Evolutionary conservation across 53 echinoderm and acorn worm species (phyloP).

Genomic region (Actinopyga echinites): DNA sequence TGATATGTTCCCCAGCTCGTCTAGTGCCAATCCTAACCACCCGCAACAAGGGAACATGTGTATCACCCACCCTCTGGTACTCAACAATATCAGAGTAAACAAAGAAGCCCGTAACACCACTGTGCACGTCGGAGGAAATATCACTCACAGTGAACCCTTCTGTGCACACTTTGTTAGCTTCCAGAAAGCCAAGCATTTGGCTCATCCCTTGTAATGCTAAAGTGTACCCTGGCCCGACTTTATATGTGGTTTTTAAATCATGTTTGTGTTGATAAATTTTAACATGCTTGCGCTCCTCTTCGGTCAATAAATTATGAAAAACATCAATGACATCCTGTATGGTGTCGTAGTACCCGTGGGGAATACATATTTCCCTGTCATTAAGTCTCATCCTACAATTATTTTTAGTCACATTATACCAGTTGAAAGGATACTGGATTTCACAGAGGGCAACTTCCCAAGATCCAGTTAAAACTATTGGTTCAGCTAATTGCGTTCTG

Average conservation of each 20-base stretch:
- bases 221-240: neutral
- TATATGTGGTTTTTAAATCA: neutral
- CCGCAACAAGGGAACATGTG: neutral
- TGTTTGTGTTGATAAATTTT: conserved; percentile 17
- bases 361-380: too few relatives aligned
- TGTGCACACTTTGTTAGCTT: neutral
- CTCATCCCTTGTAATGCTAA: neutral
- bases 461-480: too few relatives aligned
- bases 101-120: neutral
- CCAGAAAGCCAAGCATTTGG: neutral
- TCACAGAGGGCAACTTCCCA: too few relatives aligned
- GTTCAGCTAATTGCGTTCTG: conserved; percentile 14
- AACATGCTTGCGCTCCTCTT: conserved; percentile 20
- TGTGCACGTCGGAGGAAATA: neutral
- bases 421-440: too few relatives aligned
- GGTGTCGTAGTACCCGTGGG: neutral
- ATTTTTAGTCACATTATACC: too few relatives aligned
- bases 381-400: too few relatives aligned
- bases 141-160: neutral
- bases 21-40: neutral
- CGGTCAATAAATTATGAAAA: neutral
- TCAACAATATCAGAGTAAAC: conserved; percentile 4
- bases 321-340: neutral
- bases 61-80: too few relatives aligned
- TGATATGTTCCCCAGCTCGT: neutral